These are phyloP conservation scores for Archocentrus centrarchus DNA, from an alignment of 2,113 vertebrate species.

Conservation along the genomic window DNA sequence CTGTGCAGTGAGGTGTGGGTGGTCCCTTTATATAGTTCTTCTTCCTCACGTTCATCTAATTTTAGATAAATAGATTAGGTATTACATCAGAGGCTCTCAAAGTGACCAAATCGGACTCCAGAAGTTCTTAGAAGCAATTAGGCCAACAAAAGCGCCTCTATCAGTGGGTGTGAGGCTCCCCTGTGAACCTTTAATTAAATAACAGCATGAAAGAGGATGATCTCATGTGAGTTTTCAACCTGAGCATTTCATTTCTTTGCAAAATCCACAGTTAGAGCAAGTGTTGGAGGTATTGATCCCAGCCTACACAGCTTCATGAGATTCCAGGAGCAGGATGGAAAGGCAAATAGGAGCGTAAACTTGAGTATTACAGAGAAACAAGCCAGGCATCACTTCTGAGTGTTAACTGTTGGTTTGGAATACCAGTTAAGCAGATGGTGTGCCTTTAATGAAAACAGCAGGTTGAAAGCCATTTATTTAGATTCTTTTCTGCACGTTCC, in stretches of 20 bases:
- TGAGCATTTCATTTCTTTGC: conserved; percentile 56
- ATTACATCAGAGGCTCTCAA: conserved; percentile 1
- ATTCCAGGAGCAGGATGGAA: conserved; percentile 11
- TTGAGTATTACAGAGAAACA: conserved; percentile 11
- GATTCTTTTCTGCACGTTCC: background rate
- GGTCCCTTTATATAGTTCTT: background rate
- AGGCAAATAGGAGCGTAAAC: background rate
- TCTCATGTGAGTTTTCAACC: conserved; percentile 20
- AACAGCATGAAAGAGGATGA: conserved; percentile 1
- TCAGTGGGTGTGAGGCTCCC: background rate
- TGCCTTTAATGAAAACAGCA: conserved; percentile 12
- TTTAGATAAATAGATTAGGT: background rate
- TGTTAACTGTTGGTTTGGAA: background rate
- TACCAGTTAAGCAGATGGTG: conserved; percentile 24
- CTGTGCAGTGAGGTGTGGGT: background rate
- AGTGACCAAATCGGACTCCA: conserved; percentile 2
- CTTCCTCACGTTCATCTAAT: background rate
- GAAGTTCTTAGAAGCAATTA: conserved; percentile 20
- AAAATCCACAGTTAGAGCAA: conserved; percentile 30
- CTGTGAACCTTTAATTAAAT: conserved; percentile 22
- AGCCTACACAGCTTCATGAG: background rate
- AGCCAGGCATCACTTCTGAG: background rate
- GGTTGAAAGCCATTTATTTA: conserved; percentile 22
- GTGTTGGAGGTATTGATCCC: conserved; percentile 41
- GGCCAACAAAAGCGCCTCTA: background rate